phyloP scores from a whole-genome alignment of 2,113 vertebrate species.

The Pteropus alecto region DNA sequence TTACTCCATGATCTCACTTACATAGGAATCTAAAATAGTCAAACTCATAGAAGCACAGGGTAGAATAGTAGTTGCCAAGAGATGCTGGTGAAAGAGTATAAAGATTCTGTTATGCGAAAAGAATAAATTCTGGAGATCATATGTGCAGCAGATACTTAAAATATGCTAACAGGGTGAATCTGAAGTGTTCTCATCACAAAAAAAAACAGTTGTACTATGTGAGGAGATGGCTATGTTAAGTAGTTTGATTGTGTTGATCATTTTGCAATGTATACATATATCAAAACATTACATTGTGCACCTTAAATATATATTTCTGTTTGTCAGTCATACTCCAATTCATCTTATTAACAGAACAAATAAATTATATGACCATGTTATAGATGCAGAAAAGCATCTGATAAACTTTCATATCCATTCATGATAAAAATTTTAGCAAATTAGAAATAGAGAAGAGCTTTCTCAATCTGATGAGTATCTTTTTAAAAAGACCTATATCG shows the following conservation, averaged over 20 bases:
- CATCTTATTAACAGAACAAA: not conserved
- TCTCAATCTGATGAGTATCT: not conserved
- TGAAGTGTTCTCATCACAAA: not conserved
- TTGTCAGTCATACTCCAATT: no score
- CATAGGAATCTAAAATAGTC: not conserved
- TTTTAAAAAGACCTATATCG: not conserved
- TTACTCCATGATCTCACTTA: not conserved
- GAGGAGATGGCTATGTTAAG: no score
- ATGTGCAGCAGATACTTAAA: not conserved
- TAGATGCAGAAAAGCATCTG: no score
- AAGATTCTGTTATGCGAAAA: not conserved
- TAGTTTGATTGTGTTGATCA: no score
- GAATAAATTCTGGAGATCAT: not conserved
- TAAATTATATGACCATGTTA: not conserved
- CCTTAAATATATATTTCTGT: no score
- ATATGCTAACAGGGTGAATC: not conserved
- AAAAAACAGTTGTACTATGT: no score
- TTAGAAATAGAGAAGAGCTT: not conserved
- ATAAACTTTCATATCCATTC: no score
- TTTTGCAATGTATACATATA: no score
- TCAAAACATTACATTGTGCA: no score
- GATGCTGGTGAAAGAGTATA: not conserved
- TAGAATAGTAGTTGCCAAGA: not conserved
- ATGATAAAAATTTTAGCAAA: not conserved
- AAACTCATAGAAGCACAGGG: not conserved